These are phyloP conservation scores for Fregata magnificens DNA, from an alignment of 2,113 vertebrate genomes.

Conservation along the genomic window DNA sequence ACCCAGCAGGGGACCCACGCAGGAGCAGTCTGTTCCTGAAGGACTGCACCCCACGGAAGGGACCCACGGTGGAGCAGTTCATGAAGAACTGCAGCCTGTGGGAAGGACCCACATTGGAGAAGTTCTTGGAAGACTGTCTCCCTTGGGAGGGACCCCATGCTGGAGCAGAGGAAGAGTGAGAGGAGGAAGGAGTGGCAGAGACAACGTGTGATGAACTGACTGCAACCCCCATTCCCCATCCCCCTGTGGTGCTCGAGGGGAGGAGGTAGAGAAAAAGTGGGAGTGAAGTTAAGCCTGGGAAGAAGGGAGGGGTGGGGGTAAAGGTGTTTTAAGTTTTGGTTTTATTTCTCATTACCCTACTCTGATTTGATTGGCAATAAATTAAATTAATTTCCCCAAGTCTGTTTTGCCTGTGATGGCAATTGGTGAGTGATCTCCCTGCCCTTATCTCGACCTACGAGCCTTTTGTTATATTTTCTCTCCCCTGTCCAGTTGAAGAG, in stretches of 20 bases:
- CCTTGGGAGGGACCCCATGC: background rate
- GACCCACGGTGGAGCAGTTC: background rate
- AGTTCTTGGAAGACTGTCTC: background rate
- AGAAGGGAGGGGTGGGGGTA: background rate
- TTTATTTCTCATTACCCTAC: background rate
- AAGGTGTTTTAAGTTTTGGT: background rate
- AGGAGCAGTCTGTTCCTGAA: background rate
- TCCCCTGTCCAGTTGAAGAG: background rate
- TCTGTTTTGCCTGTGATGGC: background rate
- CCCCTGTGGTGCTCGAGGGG: fast-evolving
- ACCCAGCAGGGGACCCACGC: background rate
- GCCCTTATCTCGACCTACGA: background rate
- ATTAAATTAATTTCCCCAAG: background rate
- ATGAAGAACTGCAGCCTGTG: fast-evolving
- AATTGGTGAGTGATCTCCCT: background rate
- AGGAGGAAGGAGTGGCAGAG: background rate
- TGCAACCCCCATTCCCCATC: fast-evolving
- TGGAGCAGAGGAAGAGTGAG: background rate
- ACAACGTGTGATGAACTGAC: background rate
- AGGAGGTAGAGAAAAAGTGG: background rate
- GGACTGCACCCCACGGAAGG: no score
- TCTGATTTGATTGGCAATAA: background rate
- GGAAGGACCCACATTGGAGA: no score
- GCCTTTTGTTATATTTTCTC: background rate
- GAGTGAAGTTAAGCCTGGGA: background rate